phyloP scores from a whole-genome alignment of 2,797 vertebrate genomes.

The Cryptoblepharus egeriae region DNA sequence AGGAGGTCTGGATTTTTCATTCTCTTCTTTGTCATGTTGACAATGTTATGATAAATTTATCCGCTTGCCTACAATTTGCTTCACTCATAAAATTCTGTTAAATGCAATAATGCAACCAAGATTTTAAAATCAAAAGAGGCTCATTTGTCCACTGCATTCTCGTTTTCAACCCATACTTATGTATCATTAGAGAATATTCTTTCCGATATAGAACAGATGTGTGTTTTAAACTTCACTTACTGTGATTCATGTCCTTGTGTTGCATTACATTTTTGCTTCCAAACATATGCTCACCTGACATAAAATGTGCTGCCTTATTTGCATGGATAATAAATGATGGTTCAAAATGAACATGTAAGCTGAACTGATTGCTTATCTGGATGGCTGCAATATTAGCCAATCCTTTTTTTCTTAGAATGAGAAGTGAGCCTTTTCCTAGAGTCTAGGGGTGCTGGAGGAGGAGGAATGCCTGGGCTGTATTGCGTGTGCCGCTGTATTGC shows the following conservation, averaged over 20 bases:
- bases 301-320: neutral
- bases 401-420: too few species aligned
- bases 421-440: too few species aligned
- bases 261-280: neutral
- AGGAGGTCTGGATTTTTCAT: conserved; percentile 6
- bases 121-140: neutral
- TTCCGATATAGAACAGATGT: neutral
- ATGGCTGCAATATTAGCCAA: neutral
- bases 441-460: too few species aligned
- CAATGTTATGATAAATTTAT: conserved; percentile 4
- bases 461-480: too few species aligned
- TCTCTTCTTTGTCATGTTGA: neutral
- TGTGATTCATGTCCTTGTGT: neutral
- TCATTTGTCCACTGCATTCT: neutral
- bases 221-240: neutral
- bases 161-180: neutral
- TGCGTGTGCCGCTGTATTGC: too few species aligned
- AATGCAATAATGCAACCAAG: neutral
- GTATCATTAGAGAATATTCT: neutral
- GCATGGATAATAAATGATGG: neutral
- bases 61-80: neutral
- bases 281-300: neutral
- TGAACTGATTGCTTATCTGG: neutral
- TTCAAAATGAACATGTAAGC: neutral
- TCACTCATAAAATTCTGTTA: neutral